These are phyloP conservation scores for Aleiodes alternator DNA, from an alignment of 2,888 invertebrate species.

Conservation along the genomic window DNA sequence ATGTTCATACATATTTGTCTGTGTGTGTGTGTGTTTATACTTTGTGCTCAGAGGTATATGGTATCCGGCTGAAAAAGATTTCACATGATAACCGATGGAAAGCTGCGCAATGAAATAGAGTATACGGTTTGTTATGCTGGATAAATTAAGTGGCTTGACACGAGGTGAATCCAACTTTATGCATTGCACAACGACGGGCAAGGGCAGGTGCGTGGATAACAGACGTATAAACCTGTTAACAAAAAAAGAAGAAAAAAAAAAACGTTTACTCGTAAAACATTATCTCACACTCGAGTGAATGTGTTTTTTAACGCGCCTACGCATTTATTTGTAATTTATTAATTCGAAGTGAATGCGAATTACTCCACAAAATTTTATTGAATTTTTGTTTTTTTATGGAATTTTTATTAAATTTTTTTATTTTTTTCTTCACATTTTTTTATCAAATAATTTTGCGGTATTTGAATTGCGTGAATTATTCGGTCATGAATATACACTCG, in stretches of 20 bases:
- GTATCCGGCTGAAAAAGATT: constrained; percentile 31
- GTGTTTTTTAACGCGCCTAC: constrained; percentile 27
- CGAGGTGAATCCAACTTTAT: constrained; percentile 42
- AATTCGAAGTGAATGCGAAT: not conserved
- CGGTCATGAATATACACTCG: constrained; percentile 25
- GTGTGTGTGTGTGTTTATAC: not conserved
- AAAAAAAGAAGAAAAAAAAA: not conserved
- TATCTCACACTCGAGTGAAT: constrained; percentile 37
- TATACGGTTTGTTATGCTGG: constrained; percentile 27
- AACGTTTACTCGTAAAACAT: constrained; percentile 43
- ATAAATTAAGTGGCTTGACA: constrained; percentile 50
- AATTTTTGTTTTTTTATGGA: too few species aligned
- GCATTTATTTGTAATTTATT: not conserved
- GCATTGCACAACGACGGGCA: constrained; percentile 27
- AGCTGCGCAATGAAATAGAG: constrained; percentile 46
- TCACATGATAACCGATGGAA: constrained; percentile 19
- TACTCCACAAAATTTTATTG: not conserved
- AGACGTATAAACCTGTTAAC: constrained; percentile 33
- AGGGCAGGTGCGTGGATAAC: constrained; percentile 41
- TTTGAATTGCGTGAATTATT: constrained; percentile 20
- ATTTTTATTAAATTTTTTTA: not conserved
- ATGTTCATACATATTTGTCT: not conserved
- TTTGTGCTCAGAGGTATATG: constrained; percentile 41
- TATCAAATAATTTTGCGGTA: not conserved
- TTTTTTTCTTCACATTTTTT: not conserved